Evolutionary conservation across 2,888 invertebrate genomes (phyloP).

Genomic region (Melanostoma scalare): DNA sequence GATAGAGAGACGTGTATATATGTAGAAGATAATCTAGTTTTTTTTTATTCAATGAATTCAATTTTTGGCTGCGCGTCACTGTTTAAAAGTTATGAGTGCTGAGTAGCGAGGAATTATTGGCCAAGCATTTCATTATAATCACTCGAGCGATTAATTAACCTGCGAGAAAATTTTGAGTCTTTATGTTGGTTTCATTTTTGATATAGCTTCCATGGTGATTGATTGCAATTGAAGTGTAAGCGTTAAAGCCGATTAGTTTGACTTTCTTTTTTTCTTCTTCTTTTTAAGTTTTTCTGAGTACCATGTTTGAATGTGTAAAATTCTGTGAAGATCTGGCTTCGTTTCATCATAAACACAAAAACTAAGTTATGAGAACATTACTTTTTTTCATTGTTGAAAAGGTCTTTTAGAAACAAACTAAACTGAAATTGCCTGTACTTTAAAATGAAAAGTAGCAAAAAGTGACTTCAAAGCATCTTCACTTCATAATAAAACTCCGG

Average conservation of each 20-base stretch:
- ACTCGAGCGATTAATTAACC: slow-evolving; percentile 41
- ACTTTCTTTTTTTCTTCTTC: slow-evolving; percentile 40
- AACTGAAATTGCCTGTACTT: too few relatives aligned
- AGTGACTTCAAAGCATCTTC: too few relatives aligned
- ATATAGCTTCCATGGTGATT: slow-evolving; percentile 31
- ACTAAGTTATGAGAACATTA: too few relatives aligned
- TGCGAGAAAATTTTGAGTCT: slow-evolving; percentile 16
- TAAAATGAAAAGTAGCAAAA: too few relatives aligned
- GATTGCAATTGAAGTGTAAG: slow-evolving; percentile 48
- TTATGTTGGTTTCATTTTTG: neutral
- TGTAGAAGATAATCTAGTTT: slow-evolving; percentile 1
- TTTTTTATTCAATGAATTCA: slow-evolving; percentile 32
- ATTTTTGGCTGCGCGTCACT: slow-evolving; percentile 23
- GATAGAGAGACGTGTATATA: neutral
- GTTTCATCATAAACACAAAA: too few relatives aligned
- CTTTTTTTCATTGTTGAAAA: too few relatives aligned
- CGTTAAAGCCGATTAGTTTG: slow-evolving; percentile 30
- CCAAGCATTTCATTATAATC: slow-evolving; percentile 29
- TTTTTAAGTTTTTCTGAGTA: slow-evolving; percentile 4
- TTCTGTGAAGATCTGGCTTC: too few relatives aligned
- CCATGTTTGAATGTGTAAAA: neutral
- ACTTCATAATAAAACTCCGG: too few relatives aligned
- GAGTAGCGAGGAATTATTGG: neutral
- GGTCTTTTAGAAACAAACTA: too few relatives aligned
- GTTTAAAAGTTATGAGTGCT: slow-evolving; percentile 4